Percentiles rank a stretch among this genome's conserved stretches.
These are phyloP conservation scores for Scelioninae gen. 2 DNA, from an alignment of 2,888 invertebrate genomes.

Conservation along the genomic window DNA sequence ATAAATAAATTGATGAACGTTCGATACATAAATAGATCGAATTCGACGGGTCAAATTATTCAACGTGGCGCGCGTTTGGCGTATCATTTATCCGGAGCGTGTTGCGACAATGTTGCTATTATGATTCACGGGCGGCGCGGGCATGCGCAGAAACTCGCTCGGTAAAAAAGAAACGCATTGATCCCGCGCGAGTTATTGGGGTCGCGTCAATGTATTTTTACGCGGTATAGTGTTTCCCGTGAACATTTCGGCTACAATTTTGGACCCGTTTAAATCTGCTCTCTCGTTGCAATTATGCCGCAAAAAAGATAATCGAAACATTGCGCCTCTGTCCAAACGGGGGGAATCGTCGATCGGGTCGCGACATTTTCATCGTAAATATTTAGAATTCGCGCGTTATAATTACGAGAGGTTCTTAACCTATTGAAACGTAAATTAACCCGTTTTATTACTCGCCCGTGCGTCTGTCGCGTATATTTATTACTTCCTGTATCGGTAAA, in stretches of 20 bases:
- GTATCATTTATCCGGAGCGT: constrained; percentile 8
- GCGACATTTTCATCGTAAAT: too few relatives aligned
- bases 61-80: constrained; percentile 15
- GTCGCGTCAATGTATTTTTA: constrained; percentile 38
- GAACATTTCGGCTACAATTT: constrained; percentile 12
- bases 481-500: too few relatives aligned
- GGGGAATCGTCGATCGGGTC: too few relatives aligned
- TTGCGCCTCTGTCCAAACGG: too few relatives aligned
- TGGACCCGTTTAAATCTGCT: not conserved
- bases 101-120: constrained; percentile 37
- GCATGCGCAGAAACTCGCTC: constrained; percentile 24
- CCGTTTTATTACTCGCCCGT: too few relatives aligned
- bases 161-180: constrained; percentile 37
- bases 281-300: constrained; percentile 2
- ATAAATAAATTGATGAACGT: too few relatives aligned
- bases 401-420: too few relatives aligned
- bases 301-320: too few relatives aligned
- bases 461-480: too few relatives aligned
- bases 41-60: constrained; percentile 11
- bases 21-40: not conserved
- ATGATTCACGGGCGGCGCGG: constrained; percentile 22
- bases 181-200: constrained; percentile 29
- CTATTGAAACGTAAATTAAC: too few relatives aligned
- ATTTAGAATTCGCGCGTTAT: too few relatives aligned
- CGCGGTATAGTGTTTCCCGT: constrained; percentile 27